phyloP scores from a whole-genome alignment of 1,140 invertebrate species.

The Drosophila parvula region DNA sequence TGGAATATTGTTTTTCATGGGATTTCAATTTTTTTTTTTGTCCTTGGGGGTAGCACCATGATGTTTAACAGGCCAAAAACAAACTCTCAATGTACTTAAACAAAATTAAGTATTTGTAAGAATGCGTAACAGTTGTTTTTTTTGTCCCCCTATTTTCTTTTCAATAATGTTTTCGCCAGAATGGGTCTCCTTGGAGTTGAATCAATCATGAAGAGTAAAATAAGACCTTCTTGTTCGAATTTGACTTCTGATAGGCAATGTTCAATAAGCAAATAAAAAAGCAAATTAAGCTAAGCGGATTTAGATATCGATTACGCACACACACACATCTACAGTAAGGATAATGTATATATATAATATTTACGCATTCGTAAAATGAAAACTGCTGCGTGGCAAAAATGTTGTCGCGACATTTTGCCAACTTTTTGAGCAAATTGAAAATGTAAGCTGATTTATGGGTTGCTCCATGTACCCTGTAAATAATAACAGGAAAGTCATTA shows the following conservation, averaged over 20 bases:
- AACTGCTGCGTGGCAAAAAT: slow-evolving; percentile 11
- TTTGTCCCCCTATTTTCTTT: background rate
- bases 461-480: slow-evolving; percentile 5
- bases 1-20: slow-evolving; percentile 24
- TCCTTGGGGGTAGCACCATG: background rate
- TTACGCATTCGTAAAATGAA: background rate
- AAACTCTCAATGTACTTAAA: slow-evolving; percentile 10
- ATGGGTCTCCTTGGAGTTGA: background rate
- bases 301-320: slow-evolving; percentile 37
- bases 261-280: slow-evolving; percentile 36
- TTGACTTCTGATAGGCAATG: slow-evolving; percentile 16
- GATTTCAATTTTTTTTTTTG: slow-evolving; percentile 9
- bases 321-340: background rate
- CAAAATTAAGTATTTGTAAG: slow-evolving; percentile 11
- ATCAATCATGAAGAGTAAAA: slow-evolving; percentile 26
- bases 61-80: slow-evolving; percentile 22
- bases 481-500: slow-evolving; percentile 2
- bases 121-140: slow-evolving; percentile 12
- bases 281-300: slow-evolving; percentile 43
- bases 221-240: slow-evolving; percentile 20
- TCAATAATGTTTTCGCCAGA: background rate
- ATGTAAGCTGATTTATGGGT: slow-evolving; percentile 28
- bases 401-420: slow-evolving; percentile 22
- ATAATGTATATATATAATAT: background rate
- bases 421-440: slow-evolving; percentile 27